Conservation (phyloP, 1,140 invertebrate genomes). For the Bombus cullumanus region DNA sequence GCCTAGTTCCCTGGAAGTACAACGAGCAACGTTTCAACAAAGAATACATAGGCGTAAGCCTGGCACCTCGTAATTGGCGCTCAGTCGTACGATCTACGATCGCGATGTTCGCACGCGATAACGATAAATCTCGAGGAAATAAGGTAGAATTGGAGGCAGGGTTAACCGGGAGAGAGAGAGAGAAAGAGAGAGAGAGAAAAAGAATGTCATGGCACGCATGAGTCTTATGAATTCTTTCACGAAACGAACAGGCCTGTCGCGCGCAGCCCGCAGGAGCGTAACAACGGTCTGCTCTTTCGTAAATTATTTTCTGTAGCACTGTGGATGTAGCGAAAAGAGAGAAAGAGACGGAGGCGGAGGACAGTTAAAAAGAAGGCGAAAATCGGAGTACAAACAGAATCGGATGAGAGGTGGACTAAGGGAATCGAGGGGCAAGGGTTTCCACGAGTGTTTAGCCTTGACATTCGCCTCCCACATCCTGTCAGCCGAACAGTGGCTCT, state of each 20-base stretch:
- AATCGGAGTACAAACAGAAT: slow-evolving; percentile 71
- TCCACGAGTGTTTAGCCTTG: slow-evolving; percentile 70
- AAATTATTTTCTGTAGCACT: slow-evolving; percentile 64
- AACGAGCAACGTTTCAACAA: background rate
- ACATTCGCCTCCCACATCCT: slow-evolving; percentile 75
- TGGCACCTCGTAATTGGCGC: background rate
- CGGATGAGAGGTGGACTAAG: slow-evolving; percentile 25
- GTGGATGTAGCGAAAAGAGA: background rate
- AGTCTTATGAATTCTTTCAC: slow-evolving; percentile 53
- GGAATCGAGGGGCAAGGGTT: slow-evolving; percentile 47
- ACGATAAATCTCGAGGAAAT: slow-evolving; percentile 5
- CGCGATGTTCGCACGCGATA: slow-evolving; percentile 38
- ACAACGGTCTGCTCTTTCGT: slow-evolving; percentile 47
- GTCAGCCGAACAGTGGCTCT: slow-evolving; percentile 63
- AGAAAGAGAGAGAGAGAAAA: too few relatives aligned
- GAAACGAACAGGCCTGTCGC: background rate
- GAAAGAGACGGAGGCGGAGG: background rate
- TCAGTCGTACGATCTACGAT: background rate
- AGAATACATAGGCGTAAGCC: slow-evolving; percentile 8
- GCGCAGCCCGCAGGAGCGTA: slow-evolving; percentile 50
- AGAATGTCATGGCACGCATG: slow-evolving; percentile 20
- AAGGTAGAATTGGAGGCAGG: background rate
- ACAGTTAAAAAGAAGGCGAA: slow-evolving; percentile 67
- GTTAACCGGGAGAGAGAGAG: too few relatives aligned
- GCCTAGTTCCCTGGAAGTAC: too few relatives aligned